Evolutionary conservation across 2,113 vertebrate genomes (phyloP).

Genomic region (Glaucidium brasilianum): DNA sequence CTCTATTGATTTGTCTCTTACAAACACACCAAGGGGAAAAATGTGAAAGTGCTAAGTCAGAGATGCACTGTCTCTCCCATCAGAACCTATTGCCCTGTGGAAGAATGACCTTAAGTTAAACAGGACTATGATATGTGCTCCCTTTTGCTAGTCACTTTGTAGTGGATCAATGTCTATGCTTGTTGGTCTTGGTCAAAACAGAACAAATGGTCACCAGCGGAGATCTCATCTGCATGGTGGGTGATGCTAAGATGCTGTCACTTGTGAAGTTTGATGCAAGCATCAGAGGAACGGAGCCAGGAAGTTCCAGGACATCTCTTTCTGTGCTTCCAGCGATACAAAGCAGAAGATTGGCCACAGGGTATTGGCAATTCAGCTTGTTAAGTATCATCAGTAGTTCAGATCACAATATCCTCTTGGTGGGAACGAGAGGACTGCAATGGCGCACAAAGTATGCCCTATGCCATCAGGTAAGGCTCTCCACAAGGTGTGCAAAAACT

Average conservation of each 20-base stretch:
- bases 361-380: background rate
- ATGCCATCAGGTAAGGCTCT: background rate
- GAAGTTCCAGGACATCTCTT: background rate
- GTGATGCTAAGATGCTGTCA: background rate
- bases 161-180: background rate
- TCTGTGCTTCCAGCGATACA: background rate
- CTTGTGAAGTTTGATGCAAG: background rate
- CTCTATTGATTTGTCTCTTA: background rate
- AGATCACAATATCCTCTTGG: background rate
- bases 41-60: background rate
- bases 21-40: conserved; percentile 19
- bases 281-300: background rate
- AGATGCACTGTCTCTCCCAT: background rate
- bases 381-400: background rate
- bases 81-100: background rate
- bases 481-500: background rate
- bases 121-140: background rate
- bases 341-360: background rate
- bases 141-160: background rate
- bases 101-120: background rate
- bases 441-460: background rate
- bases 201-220: background rate
- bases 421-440: background rate
- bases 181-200: background rate
- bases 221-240: background rate